Base-by-base conservation (phyloP, 2,888 invertebrate genomes). In the Trachelus stipa region DNA sequence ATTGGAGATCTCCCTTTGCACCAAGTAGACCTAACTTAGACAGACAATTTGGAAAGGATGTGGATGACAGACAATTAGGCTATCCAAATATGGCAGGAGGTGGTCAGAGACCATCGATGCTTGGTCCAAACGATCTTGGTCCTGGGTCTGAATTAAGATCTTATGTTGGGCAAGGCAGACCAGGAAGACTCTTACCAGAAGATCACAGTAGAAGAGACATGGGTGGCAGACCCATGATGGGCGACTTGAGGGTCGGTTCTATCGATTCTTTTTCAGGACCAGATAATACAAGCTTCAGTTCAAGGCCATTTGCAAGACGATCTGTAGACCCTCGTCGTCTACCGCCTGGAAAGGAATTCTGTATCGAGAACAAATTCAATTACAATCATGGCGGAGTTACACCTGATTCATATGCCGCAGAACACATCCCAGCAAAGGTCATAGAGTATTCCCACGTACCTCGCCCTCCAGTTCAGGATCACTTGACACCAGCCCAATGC, bases 301-400 rank as follows among this genome's bases (percentile, higher is more conserved):
- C 23, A 56, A 56, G 56, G 56, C 56, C 56, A 56, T 56, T 9
- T 23, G 56, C 23, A 56, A 56, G 56, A 56, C 56, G 56, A 56
- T 9, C 56, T 23, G 56, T 23, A 23, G 56, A 56, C 23, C 56
- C 56, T 23, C 56, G 56, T 56, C 56, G 56, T 56, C 23, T 56
- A 9, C 56, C 56, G 23, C 56, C 56, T 56, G 56, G 56, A 56
- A 83, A 86, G 69, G 90, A 91, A n/a, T 91, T 91, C 76, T 86
- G 87, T 56, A 87, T 86, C 23, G 87, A 87, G 23, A 90, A 87
- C 77, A 91, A 91, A 77, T 91, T 90, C 68, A 91, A 91, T 85
- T 91, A 91, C 79, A 91, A 91, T 82, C 91, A 91, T 68, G 88
- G 89, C 23, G 89, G 85, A 40, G 77, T 82, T 12, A 74, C 75